Evolutionary conservation across 2,888 invertebrate genomes (phyloP).

Genomic region (Gastracanthus pulcherrimus): DNA sequence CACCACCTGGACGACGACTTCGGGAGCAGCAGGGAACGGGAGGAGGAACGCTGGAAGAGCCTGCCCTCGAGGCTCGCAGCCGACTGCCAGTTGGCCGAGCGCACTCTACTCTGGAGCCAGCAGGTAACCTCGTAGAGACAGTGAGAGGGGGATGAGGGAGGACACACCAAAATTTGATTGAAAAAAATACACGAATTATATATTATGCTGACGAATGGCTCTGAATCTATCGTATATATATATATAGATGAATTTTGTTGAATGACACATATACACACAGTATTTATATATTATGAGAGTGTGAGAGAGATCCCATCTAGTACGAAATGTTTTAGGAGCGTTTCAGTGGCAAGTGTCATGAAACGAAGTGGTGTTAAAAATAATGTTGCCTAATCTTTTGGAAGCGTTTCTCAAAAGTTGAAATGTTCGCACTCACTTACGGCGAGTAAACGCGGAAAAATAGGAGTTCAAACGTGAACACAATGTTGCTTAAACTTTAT

Average conservation of each 20-base stretch:
- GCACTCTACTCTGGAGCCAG: constrained; percentile 74
- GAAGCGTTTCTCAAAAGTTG: too few relatives aligned
- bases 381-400: too few relatives aligned
- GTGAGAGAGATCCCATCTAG: not conserved
- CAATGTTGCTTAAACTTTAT: too few relatives aligned
- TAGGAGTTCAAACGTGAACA: too few relatives aligned
- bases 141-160: not conserved
- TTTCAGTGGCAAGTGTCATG: too few relatives aligned
- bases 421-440: too few relatives aligned
- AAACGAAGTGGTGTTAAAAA: too few relatives aligned
- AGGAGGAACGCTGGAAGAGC: constrained; percentile 75
- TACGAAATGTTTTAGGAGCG: too few relatives aligned
- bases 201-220: not conserved
- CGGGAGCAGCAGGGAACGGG: constrained; percentile 70
- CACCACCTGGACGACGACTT: constrained; percentile 65
- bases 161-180: not conserved
- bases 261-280: constrained; percentile 1
- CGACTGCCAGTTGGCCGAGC: constrained; percentile 73
- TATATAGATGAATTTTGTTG: constrained; percentile 9
- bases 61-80: constrained; percentile 73
- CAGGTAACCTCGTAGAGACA: constrained; percentile 70
- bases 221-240: not conserved
- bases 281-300: too few relatives aligned
- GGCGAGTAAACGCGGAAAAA: too few relatives aligned
- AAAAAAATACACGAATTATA: not conserved